A percentile compares a stretch with the other conserved stretches of the same genome.
phyloP scores from a whole-genome alignment of 2,113 vertebrate genomes.

The Coracopsis vasa region DNA sequence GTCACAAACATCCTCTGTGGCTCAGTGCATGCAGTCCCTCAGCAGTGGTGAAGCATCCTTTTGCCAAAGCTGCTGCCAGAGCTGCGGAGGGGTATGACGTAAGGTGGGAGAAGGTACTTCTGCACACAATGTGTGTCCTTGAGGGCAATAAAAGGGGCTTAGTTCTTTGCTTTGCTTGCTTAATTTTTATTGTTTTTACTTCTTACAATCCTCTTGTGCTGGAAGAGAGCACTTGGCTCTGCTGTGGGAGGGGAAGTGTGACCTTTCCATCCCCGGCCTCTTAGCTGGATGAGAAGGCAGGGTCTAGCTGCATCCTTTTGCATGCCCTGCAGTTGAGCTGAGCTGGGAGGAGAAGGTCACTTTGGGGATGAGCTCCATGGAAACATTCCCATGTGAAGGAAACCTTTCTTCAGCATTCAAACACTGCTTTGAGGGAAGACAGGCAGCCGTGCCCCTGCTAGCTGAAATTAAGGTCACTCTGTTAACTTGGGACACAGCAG shows the following conservation, averaged over 20 bases:
- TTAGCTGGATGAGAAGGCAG: neutral
- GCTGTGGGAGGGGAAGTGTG: neutral
- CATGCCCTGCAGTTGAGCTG: rapidly evolving
- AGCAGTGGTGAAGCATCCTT: neutral
- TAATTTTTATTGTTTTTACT: neutral
- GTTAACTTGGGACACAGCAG: rapidly evolving
- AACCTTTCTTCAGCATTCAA: neutral
- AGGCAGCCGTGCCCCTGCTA: neutral
- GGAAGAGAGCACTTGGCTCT: neutral
- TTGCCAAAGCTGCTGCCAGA: neutral
- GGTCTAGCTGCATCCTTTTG: neutral
- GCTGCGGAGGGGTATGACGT: rapidly evolving
- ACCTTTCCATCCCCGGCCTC: neutral
- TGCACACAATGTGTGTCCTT: neutral
- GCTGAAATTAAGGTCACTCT: neutral
- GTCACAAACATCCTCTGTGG: neutral
- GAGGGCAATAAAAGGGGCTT: neutral
- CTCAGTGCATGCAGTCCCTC: rapidly evolving
- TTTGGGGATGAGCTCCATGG: neutral
- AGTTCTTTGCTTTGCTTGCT: neutral
- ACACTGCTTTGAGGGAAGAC: neutral
- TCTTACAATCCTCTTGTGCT: neutral
- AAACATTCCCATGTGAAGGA: neutral
- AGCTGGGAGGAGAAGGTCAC: neutral
- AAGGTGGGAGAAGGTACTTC: neutral